These are phyloP conservation scores for Pachyrhynchus sulphureomaculatus DNA, from an alignment of 1,140 invertebrate species.

Conservation along the genomic window DNA sequence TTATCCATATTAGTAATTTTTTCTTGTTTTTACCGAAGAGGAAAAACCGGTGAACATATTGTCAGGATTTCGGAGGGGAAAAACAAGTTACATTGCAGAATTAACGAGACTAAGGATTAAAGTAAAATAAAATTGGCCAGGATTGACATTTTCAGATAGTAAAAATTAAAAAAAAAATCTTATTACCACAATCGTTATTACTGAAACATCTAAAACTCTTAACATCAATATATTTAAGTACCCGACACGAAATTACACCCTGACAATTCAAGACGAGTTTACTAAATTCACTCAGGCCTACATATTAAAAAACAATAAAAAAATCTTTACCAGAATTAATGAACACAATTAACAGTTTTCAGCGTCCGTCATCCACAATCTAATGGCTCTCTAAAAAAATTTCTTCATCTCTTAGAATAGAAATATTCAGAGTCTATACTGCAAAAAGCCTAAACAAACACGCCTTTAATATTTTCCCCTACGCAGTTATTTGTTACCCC, in stretches of 20 bases:
- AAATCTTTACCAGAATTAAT: neutral
- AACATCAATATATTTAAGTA: constrained; percentile 9
- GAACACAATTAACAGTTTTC: neutral
- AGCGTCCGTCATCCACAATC: neutral
- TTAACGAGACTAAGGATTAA: constrained; percentile 22
- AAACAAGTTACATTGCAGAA: constrained; percentile 10
- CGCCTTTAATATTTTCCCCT: too few relatives aligned
- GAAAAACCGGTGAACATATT: constrained; percentile 16
- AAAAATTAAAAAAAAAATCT: constrained; percentile 25
- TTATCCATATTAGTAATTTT: constrained; percentile 16
- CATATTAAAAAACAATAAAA: constrained; percentile 9
- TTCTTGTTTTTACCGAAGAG: constrained; percentile 7
- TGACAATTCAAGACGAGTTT: constrained; percentile 11
- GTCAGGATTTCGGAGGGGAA: constrained; percentile 14
- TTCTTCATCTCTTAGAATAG: too few relatives aligned
- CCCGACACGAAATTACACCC: constrained; percentile 12
- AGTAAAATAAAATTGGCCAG: constrained; percentile 21
- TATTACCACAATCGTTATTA: constrained; percentile 15
- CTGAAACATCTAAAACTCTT: constrained; percentile 17
- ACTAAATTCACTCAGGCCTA: neutral
- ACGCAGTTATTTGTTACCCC: too few relatives aligned
- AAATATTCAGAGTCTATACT: too few relatives aligned
- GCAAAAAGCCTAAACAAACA: too few relatives aligned
- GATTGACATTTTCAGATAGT: constrained; percentile 19
- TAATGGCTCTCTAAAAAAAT: neutral